phyloP scores from a whole-genome alignment of 2,113 vertebrate genomes.

The Talpa occidentalis region DNA sequence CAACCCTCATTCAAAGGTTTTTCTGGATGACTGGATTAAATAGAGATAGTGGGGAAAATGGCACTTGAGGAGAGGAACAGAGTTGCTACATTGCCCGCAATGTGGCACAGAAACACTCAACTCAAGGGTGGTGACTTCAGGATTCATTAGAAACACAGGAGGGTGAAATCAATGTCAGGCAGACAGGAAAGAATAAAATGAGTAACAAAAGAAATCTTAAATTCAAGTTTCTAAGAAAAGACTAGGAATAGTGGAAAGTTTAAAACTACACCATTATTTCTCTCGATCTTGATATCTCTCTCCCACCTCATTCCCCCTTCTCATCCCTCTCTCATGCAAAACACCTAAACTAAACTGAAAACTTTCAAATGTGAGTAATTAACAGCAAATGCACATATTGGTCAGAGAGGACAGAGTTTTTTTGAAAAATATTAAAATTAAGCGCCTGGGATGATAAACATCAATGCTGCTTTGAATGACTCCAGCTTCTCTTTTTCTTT shows the following conservation, averaged over 20 bases:
- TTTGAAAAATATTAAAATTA: slow-evolving; percentile 32
- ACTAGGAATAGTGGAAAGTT: slow-evolving; percentile 75
- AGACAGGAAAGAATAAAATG: slow-evolving; percentile 71
- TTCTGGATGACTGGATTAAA: neutral
- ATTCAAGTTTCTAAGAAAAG: slow-evolving; percentile 75
- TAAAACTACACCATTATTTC: slow-evolving; percentile 31
- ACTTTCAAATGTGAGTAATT: slow-evolving; percentile 48
- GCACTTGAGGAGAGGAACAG: neutral
- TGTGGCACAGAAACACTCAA: slow-evolving; percentile 39
- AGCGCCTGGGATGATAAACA: neutral
- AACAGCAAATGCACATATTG: slow-evolving; percentile 6
- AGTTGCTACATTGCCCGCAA: neutral
- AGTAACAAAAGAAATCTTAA: slow-evolving; percentile 70
- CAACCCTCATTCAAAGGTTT: neutral
- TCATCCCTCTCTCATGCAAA: slow-evolving; percentile 18
- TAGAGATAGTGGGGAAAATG: neutral
- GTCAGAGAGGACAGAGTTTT: slow-evolving; percentile 17
- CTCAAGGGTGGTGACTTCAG: slow-evolving; percentile 67
- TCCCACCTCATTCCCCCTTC: no score
- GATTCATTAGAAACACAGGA: slow-evolving; percentile 72
- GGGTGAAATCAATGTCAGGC: slow-evolving; percentile 72
- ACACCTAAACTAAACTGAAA: slow-evolving; percentile 56
- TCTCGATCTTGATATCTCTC: no score
- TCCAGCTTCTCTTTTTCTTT: slow-evolving; percentile 8
- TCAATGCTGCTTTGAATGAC: neutral